phyloP scores from a whole-genome alignment of 2,888 invertebrate genomes.

The Lochmaea capreae region DNA sequence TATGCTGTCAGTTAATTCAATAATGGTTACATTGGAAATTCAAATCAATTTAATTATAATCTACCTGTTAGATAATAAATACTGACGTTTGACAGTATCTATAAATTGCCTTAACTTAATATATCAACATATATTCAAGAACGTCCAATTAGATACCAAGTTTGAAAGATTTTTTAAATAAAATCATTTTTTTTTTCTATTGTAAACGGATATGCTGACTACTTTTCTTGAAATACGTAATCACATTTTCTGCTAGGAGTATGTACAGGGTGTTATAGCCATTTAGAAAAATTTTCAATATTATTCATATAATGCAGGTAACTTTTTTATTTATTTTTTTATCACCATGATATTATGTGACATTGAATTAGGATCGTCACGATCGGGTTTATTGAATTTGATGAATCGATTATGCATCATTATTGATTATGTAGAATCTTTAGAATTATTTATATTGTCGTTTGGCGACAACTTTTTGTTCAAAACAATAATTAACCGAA shows the following conservation, averaged over 20 bases:
- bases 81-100: slow-evolving; percentile 32
- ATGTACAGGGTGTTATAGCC: neutral
- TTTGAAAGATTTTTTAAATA: neutral
- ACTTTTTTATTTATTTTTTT: no score
- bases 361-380: no score
- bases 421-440: no score
- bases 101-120: slow-evolving; percentile 37
- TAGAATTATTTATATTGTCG: no score
- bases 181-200: slow-evolving; percentile 8
- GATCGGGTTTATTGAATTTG: no score
- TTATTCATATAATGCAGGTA: no score
- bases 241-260: neutral
- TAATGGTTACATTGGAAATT: slow-evolving; percentile 46
- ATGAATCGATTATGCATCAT: no score
- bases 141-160: slow-evolving; percentile 24
- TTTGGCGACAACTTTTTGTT: no score
- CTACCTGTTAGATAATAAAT: slow-evolving; percentile 45
- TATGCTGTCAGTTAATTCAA: slow-evolving; percentile 48
- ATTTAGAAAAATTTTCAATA: no score
- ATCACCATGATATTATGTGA: no score
- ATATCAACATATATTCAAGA: slow-evolving; percentile 30
- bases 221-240: neutral
- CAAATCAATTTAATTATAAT: slow-evolving; percentile 47
- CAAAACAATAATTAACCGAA: no score
- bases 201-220: slow-evolving; percentile 1